Percentiles rank a stretch among this genome's conserved stretches.
Evolutionary conservation across 1,140 invertebrate species (phyloP).

Genomic region (Anoplophora glabripennis): DNA sequence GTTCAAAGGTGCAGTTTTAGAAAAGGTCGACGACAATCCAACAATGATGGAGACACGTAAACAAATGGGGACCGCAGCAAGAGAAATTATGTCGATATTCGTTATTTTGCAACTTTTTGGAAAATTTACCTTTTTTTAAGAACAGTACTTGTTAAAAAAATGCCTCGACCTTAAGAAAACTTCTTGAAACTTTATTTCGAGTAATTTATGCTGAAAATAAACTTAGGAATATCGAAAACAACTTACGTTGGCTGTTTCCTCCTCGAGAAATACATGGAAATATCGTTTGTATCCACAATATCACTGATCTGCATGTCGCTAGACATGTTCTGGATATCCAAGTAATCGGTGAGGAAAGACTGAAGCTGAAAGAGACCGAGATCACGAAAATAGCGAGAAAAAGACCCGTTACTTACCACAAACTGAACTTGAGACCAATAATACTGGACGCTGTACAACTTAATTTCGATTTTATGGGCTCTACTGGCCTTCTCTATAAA

Average conservation of each 20-base stretch:
- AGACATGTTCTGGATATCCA: slow-evolving; percentile 73
- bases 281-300: slow-evolving; percentile 59
- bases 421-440: slow-evolving; percentile 87
- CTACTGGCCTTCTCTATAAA: slow-evolving; percentile 59
- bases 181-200: no score
- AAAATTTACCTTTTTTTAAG: no score
- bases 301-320: slow-evolving; percentile 59
- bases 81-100: no score
- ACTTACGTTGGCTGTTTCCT: slow-evolving; percentile 61
- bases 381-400: not conserved
- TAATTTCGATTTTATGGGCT: slow-evolving; percentile 56
- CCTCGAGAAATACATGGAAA: slow-evolving; percentile 64
- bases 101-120: no score
- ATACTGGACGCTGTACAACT: slow-evolving; percentile 74
- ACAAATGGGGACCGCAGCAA: no score
- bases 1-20: no score
- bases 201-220: no score
- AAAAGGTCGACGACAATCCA: no score
- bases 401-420: slow-evolving; percentile 62
- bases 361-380: slow-evolving; percentile 61
- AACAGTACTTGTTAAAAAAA: no score
- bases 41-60: no score
- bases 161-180: no score
- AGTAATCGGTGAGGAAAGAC: slow-evolving; percentile 74
- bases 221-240: no score